phyloP scores from a whole-genome alignment of 35 echinoderm and acorn worm species.

The Ptychodera flava region DNA sequence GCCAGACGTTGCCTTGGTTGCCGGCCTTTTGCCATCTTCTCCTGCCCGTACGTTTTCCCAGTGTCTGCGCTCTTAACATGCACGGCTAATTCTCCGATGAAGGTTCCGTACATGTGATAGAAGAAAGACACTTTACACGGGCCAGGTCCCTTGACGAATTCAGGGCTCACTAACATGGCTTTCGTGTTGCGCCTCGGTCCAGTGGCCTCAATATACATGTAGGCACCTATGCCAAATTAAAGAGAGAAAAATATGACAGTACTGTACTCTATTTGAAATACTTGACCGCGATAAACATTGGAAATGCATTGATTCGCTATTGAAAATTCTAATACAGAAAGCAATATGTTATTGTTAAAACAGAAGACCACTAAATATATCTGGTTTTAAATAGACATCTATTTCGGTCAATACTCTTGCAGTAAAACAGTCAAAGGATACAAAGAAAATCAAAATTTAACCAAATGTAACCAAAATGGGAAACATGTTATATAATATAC shows the following conservation, averaged over 20 bases:
- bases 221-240: conserved; percentile 40
- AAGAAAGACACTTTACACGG: conserved; percentile 65
- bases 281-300: too few relatives aligned
- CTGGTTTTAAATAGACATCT: too few relatives aligned
- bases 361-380: too few relatives aligned
- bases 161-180: conserved; percentile 45
- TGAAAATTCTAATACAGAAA: too few relatives aligned
- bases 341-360: too few relatives aligned
- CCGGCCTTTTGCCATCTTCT: conserved; percentile 34
- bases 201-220: conserved; percentile 81
- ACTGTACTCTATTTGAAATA: too few relatives aligned
- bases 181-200: conserved; percentile 17
- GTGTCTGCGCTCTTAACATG: conserved; percentile 30
- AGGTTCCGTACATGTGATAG: conserved; percentile 83
- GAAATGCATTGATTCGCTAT: too few relatives aligned
- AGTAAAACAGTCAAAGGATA: too few relatives aligned
- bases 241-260: not conserved
- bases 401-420: too few relatives aligned
- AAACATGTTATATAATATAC: too few relatives aligned
- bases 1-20: conserved; percentile 51
- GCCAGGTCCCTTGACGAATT: conserved; percentile 41
- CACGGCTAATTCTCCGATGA: conserved; percentile 49
- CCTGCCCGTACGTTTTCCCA: conserved; percentile 25
- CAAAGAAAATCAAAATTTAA: too few relatives aligned
- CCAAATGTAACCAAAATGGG: too few relatives aligned